Base-by-base conservation (phyloP, 2,888 invertebrate genomes). In the Calliopum simillimum region DNA sequence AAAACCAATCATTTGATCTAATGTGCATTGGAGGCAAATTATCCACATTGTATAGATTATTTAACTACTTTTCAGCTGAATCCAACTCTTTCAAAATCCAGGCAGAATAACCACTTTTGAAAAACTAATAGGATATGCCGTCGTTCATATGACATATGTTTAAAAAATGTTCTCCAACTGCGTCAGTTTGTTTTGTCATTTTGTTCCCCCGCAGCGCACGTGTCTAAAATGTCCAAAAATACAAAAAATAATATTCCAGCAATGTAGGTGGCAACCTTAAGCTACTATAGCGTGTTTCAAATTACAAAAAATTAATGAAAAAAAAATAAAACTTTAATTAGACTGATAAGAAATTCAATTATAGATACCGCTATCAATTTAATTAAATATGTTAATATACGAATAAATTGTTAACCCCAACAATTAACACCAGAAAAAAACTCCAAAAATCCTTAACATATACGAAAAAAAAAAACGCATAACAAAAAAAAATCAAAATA, bases 171-270 rank as follows among this genome's bases (percentile, higher is more conserved):
- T 13, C 12, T 23, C 53, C 19, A 53, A 53, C 21, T 13, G 5
- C 3, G 53, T 19, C 8, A 23, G 33, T 53, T 53, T 23, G 21
- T 21, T 53, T 11, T 13, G 14, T 21, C 23, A 14, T n/a, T 53
- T 62, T 33, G 41, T 43, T 16, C 65, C 56, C 56, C 53, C 65
- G 46, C 65, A 66, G 46, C 61, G 46, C 4, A 21, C 5, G 21
- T 46, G 6, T 44, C 21, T n/a, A n/a, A n/a, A n/a, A 8, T 23
- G 33, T 33, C 8, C 21, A 49, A 49, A 63, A 71, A 63, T 64
- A 67, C n/a, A 8, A n/a, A 19, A 25, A 23, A 33, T 8, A 19
- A 43, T 43, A 69, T 69, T 69, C 49, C 59, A 47, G 59, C 21
- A 1, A 46, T 23, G 19, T 33, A 61, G 23, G 21, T 61, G 61